phyloP scores from a whole-genome alignment of 37 sponge, comb jelly and placozoan species.

The Cladorhizidae sp. region DNA sequence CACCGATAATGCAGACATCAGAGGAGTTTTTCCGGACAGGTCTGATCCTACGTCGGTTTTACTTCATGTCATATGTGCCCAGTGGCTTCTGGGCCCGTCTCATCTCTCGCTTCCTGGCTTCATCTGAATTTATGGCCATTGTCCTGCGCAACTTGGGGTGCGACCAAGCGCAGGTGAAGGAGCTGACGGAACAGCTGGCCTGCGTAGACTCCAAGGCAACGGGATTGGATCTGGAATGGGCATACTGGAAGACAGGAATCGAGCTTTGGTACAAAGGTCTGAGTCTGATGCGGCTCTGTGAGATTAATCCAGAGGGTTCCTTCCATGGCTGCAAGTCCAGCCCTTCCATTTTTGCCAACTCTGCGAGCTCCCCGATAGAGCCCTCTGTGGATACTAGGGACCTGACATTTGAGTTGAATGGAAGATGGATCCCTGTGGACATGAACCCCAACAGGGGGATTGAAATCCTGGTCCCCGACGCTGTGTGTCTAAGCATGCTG shows the following conservation, averaged over 20 bases:
- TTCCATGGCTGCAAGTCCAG: conserved; percentile 56
- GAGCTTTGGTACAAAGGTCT: conserved; percentile 84
- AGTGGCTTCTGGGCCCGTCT: conserved; percentile 95
- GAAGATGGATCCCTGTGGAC: conserved; percentile 66
- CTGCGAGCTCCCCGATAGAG: conserved; percentile 49
- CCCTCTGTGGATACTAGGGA: conserved; percentile 42
- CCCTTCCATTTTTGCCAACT: conserved; percentile 37
- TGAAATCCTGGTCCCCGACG: conserved; percentile 75
- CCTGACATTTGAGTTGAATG: conserved; percentile 73
- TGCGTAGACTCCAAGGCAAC: conserved; percentile 10
- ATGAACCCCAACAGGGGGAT: conserved; percentile 62
- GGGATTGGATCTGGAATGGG: conserved; percentile 65
- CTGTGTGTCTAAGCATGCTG: conserved; percentile 51
- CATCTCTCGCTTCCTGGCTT: conserved; percentile 78
- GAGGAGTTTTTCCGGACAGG: conserved; percentile 60
- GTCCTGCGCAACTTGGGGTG: conserved; percentile 55
- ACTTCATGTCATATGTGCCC: conserved; percentile 92
- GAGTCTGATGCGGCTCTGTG: conserved; percentile 73
- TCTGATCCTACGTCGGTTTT: conserved; percentile 78
- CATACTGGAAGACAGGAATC: conserved; percentile 92
- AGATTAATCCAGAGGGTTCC: conserved; percentile 54
- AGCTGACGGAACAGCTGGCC: conserved; percentile 15
- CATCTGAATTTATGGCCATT: conserved; percentile 25
- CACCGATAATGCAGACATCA: conserved; percentile 13
- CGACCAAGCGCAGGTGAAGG: conserved; percentile 30